These are phyloP conservation scores for Mastomys coucha DNA, from an alignment of 2,113 vertebrate genomes.

Conservation along the genomic window DNA sequence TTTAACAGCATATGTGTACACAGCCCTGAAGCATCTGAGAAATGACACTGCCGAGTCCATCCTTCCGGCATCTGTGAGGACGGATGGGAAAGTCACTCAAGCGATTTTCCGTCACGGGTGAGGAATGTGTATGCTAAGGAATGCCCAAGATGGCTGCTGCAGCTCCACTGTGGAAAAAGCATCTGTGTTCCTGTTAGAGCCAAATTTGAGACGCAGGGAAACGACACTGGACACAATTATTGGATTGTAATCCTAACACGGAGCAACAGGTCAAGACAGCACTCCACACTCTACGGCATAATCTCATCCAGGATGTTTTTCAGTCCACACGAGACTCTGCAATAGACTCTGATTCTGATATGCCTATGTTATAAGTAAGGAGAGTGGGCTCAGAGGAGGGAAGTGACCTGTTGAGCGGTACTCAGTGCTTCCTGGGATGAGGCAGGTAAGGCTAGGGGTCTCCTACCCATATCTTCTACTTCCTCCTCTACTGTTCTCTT, in stretches of 20 bases:
- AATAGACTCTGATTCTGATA: neutral
- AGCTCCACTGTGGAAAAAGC: neutral
- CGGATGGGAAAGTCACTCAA: neutral
- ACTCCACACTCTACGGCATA: neutral
- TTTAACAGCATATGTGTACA: neutral
- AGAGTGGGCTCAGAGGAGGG: neutral
- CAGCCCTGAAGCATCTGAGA: neutral
- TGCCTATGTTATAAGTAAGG: neutral
- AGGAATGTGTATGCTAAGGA: neutral
- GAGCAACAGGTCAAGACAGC: neutral
- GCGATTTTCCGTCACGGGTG: neutral
- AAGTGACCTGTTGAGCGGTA: neutral
- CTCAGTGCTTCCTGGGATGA: neutral
- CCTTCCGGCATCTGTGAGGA: neutral
- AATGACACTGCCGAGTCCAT: neutral
- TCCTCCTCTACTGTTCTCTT: neutral
- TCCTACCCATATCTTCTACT: neutral
- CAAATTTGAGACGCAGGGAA: neutral
- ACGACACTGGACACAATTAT: neutral
- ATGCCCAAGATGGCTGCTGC: neutral
- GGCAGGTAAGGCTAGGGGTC: neutral
- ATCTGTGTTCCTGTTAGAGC: fast-evolving
- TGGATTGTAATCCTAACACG: neutral
- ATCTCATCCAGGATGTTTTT: neutral
- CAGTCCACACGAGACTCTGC: neutral